These are phyloP conservation scores for Passer domesticus DNA, from an alignment of 2,113 vertebrate species.

Conservation along the genomic window DNA sequence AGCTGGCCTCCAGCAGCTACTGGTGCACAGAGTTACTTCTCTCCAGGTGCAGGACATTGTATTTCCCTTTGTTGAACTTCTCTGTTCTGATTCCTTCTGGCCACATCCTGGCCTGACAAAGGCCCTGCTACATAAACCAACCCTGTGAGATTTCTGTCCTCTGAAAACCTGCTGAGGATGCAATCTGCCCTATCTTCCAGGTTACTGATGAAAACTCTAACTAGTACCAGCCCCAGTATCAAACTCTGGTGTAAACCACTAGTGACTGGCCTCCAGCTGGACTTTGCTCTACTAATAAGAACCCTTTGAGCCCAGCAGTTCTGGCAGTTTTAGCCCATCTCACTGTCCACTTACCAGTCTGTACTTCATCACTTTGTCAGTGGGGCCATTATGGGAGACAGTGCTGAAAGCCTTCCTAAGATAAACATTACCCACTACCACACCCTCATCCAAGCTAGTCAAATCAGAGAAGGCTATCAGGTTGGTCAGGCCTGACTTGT, in stretches of 20 bases:
- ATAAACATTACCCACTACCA: neutral
- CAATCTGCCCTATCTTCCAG: neutral
- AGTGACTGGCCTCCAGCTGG: neutral
- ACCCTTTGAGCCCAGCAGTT: neutral
- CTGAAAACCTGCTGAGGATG: neutral
- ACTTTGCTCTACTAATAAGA: neutral
- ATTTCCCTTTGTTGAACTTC: neutral
- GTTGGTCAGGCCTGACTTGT: neutral
- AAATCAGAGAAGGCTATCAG: neutral
- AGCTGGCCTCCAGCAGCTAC: neutral
- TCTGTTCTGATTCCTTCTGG: neutral
- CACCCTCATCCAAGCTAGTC: neutral
- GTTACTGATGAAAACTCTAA: neutral
- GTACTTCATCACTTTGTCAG: neutral
- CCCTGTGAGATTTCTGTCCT: neutral
- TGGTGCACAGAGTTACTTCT: neutral
- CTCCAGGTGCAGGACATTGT: neutral
- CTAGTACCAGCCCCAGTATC: neutral
- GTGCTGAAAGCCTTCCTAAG: neutral
- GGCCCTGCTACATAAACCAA: neutral
- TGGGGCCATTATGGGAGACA: neutral
- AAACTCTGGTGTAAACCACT: neutral
- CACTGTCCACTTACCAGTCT: neutral
- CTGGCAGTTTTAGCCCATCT: neutral
- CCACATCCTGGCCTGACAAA: neutral